Conservation (phyloP, 37 sponge, comb jelly and placozoan genomes). For the Cliona cf. orientalis region DNA sequence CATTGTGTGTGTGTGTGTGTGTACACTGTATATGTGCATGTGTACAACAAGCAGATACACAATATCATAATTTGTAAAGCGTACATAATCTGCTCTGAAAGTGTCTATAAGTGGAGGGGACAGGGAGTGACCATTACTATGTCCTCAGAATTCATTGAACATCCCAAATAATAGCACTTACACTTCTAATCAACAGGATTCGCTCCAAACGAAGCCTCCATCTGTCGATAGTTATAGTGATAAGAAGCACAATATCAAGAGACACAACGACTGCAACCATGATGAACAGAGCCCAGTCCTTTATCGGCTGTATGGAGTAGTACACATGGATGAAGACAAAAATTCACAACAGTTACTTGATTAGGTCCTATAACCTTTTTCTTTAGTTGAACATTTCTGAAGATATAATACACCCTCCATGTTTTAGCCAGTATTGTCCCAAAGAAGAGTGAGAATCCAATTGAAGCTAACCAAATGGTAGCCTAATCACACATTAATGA, state of each 20-base stretch:
- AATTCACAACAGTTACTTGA: too few relatives aligned
- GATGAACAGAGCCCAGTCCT: constrained; percentile 47
- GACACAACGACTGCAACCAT: constrained; percentile 38
- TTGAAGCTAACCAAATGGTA: constrained; percentile 41
- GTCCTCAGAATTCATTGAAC: too few relatives aligned
- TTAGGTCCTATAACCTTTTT: too few relatives aligned
- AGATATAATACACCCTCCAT: constrained; percentile 70
- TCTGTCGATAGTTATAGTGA: constrained; percentile 9
- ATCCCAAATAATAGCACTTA: too few relatives aligned
- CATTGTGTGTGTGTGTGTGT: too few relatives aligned
- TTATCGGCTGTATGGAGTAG: constrained; percentile 31
- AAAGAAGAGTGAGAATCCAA: constrained; percentile 65
- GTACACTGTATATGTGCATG: too few relatives aligned
- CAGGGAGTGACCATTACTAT: too few relatives aligned
- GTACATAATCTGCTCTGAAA: too few relatives aligned
- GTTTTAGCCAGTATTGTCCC: constrained; percentile 60
- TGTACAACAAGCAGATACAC: not conserved
- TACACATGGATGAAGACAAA: too few relatives aligned
- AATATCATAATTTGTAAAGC: too few relatives aligned
- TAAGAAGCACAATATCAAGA: constrained; percentile 43
- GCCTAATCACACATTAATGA: too few relatives aligned
- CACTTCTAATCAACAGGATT: not conserved
- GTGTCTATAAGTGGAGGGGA: too few relatives aligned
- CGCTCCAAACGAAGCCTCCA: not conserved
- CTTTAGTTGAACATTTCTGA: constrained; percentile 35